Evolutionary conservation across 2,797 vertebrate genomes (phyloP), one percentile per base, ranked within the genome.

Genomic region (Limnodromus scolopaceus): DNA sequence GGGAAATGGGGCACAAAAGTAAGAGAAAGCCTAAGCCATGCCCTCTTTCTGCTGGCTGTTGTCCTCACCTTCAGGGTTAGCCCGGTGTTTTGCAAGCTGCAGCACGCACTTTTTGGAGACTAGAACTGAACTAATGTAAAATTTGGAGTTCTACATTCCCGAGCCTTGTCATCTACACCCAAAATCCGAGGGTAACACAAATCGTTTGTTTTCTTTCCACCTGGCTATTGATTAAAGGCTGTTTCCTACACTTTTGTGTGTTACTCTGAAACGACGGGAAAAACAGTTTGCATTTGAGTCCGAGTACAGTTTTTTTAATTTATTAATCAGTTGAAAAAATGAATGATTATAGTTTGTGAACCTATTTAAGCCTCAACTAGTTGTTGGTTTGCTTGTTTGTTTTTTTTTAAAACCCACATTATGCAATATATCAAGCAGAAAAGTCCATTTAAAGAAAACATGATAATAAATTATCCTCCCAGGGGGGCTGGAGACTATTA

Each of bases 11-110:
- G 19, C 4, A 1, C 6, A 45, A 16, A 38, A 55, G n/a, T 17
- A 32, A 22, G 25, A 41, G 10, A 36, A 54, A 27, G n/a, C 19
- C 2, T 11, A n/a, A 54, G 41, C 28, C 8, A 2, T 1, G 0
- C 6, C 34, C 27, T 69, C 49, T 45, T 20, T 54, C 46, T 49
- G 32, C 25, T 0, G 7, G 12, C 36, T 76, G 32, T 23, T 63
- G 43, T 41, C 28, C 16, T 16, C 36, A 30, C 61, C 36, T 60
- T 81, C 45, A 43, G 30, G 39, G 69, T 55, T 22, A 77, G 60
- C 22, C 23, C 20, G 6, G 30, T 24, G 36, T 28, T 45, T 17
- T 60, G 30, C 34, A 69, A 77, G 36, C 38, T 38, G 45, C n/a
- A 48, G 18, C 38, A n/a, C n/a, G n/a, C n/a, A n/a, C n/a, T n/a